Percentiles rank a stretch among this genome's conserved stretches.
phyloP scores from a whole-genome alignment of 2,113 vertebrate species.

The Riparia riparia region DNA sequence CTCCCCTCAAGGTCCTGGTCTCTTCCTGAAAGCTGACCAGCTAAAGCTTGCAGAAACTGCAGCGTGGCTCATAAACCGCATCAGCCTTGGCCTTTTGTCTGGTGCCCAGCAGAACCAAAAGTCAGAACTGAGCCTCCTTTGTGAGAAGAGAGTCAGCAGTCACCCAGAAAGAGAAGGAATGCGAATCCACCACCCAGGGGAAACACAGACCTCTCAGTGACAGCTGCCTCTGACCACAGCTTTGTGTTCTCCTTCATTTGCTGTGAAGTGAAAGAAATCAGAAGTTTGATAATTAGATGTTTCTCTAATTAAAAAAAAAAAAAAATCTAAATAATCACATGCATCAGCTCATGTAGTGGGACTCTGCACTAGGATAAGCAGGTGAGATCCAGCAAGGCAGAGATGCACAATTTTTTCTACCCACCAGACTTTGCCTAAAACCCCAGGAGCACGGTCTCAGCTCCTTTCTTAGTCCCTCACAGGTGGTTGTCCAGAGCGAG shows the following conservation, averaged over 20 bases:
- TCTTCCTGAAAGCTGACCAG: background rate
- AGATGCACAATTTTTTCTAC: background rate
- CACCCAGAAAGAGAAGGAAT: background rate
- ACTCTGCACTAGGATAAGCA: accelerated
- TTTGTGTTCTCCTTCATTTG: background rate
- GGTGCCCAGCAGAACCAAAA: background rate
- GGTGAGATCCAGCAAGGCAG: background rate
- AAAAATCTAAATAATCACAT: background rate
- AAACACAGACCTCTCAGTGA: background rate
- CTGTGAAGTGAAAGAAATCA: background rate
- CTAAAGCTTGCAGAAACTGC: background rate
- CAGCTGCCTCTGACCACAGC: background rate
- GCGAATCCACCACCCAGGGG: background rate
- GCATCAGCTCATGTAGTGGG: accelerated
- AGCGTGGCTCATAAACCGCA: background rate
- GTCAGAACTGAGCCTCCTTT: background rate
- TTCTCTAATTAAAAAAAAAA: background rate
- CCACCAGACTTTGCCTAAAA: background rate
- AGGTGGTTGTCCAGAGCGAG: background rate
- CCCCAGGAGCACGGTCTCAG: background rate
- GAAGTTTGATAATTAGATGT: background rate
- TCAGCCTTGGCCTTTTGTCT: background rate
- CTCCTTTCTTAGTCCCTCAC: background rate
- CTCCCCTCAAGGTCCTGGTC: background rate
- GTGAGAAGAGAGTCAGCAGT: background rate